phyloP scores from a whole-genome alignment of 2,797 vertebrate genomes.

The Liparis tanakae region DNA sequence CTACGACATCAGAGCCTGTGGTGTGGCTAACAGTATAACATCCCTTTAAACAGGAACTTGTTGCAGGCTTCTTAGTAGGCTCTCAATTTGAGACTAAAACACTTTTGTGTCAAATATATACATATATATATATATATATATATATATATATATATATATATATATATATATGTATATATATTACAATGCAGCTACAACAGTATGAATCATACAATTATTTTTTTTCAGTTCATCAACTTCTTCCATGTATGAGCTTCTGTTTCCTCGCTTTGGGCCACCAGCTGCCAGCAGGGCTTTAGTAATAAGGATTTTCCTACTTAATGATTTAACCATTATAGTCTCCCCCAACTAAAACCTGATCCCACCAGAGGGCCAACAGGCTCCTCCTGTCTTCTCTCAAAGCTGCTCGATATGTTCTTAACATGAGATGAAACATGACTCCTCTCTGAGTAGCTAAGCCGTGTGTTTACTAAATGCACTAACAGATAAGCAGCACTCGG shows the following conservation, averaged over 20 bases:
- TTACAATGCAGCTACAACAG: not conserved
- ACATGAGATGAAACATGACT: conserved; percentile 44
- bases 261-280: conserved; percentile 18
- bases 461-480: conserved; percentile 36
- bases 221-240: not conserved
- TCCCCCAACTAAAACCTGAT: conserved; percentile 24
- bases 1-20: not conserved
- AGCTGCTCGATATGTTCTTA: conserved; percentile 39
- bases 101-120: no score
- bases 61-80: no score
- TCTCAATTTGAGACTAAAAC: no score
- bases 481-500: conserved; percentile 17
- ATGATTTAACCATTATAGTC: conserved; percentile 33
- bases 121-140: no score
- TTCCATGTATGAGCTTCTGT: not conserved
- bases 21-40: not conserved
- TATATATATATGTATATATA: no score
- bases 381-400: conserved; percentile 37
- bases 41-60: not conserved
- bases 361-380: conserved; percentile 11
- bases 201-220: not conserved
- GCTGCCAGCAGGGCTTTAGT: conserved; percentile 5
- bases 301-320: conserved; percentile 32
- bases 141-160: no score
- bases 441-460: conserved; percentile 15